These are phyloP conservation scores for Laterallus jamaicensis DNA, from an alignment of 2,113 vertebrate species.

Conservation along the genomic window DNA sequence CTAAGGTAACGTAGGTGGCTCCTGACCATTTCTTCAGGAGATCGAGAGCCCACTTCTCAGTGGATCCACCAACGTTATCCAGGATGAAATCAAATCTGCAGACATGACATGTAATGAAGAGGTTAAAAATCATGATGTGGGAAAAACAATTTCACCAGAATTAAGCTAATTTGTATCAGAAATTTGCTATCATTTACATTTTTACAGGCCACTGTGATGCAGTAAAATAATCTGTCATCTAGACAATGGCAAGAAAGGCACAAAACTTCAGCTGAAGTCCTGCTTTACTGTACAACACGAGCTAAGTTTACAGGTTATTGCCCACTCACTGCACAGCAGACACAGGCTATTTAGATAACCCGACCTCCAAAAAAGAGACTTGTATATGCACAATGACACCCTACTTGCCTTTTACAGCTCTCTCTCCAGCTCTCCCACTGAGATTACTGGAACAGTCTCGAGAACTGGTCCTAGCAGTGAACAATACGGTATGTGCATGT, in stretches of 20 bases:
- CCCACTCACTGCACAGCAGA: neutral
- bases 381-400: neutral
- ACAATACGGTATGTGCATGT: neutral
- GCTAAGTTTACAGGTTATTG: neutral
- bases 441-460: neutral
- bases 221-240: neutral
- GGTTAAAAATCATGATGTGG: neutral
- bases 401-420: neutral
- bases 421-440: neutral
- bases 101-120: neutral
- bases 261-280: neutral
- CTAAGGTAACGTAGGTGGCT: constrained; percentile 90
- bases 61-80: constrained; percentile 91
- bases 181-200: neutral
- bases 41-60: constrained; percentile 86
- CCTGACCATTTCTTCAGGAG: constrained; percentile 93
- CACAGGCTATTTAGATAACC: neutral
- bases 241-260: neutral
- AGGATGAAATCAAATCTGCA: constrained; percentile 89
- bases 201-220: neutral
- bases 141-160: neutral
- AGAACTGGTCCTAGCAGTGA: neutral
- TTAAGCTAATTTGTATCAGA: neutral
- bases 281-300: neutral
- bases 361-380: neutral